Evolutionary conservation across 2,888 invertebrate species (phyloP).

Genomic region (Morpho deidamia): DNA sequence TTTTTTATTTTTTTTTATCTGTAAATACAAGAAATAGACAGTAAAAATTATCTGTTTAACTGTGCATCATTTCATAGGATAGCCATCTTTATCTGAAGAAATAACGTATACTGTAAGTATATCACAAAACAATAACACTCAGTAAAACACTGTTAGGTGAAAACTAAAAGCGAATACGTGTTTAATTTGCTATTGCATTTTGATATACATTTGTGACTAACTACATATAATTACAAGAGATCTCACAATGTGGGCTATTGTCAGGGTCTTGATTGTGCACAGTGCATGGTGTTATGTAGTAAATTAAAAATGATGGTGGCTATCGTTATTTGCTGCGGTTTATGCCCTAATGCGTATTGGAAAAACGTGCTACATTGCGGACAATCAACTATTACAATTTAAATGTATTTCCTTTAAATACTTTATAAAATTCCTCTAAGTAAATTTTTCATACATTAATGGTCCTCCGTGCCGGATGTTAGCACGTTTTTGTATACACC

Average conservation of each 20-base stretch:
- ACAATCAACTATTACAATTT: too few relatives aligned
- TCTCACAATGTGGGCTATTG: slow-evolving; percentile 36
- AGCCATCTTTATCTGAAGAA: slow-evolving; percentile 81
- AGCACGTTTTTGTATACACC: slow-evolving; percentile 51
- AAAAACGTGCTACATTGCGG: slow-evolving; percentile 39
- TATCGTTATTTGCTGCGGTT: slow-evolving; percentile 43
- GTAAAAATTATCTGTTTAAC: slow-evolving; percentile 88
- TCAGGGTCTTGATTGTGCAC: slow-evolving; percentile 52
- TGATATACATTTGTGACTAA: slow-evolving; percentile 57
- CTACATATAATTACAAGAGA: slow-evolving; percentile 24
- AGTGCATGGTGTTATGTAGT: slow-evolving; percentile 67
- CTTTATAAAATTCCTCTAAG: too few relatives aligned
- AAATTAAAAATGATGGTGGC: slow-evolving; percentile 61
- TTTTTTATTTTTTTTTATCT: slow-evolving; percentile 44
- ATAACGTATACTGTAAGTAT: slow-evolving; percentile 79
- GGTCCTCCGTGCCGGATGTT: slow-evolving; percentile 25
- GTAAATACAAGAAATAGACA: slow-evolving; percentile 77
- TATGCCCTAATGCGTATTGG: slow-evolving; percentile 41
- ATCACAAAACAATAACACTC: slow-evolving; percentile 77
- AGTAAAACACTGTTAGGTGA: slow-evolving; percentile 75
- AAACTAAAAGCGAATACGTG: slow-evolving; percentile 50
- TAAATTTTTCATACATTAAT: neutral
- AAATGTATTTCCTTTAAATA: too few relatives aligned
- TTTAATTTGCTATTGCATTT: slow-evolving; percentile 49
- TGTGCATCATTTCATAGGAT: slow-evolving; percentile 86